These are phyloP conservation scores for Saxicola maurus DNA, from an alignment of 2,797 vertebrate species.

Conservation along the genomic window DNA sequence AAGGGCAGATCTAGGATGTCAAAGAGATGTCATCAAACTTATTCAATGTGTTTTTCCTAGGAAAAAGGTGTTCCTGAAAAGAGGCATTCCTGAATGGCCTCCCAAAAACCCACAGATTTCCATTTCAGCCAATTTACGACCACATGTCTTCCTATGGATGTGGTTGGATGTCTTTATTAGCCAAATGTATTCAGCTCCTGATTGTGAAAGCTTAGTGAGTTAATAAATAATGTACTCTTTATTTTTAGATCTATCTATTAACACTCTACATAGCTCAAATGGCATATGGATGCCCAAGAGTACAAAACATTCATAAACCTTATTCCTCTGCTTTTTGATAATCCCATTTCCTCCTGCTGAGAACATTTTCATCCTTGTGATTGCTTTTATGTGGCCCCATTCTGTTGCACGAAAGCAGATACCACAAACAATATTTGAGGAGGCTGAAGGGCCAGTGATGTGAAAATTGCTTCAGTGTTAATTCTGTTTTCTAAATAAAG, in stretches of 20 bases:
- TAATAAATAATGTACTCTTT: background rate
- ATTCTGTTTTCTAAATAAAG: conserved; percentile 32
- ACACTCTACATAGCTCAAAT: background rate
- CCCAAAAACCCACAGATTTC: background rate
- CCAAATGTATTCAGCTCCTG: background rate
- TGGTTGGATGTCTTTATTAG: background rate
- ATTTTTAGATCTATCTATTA: conserved; percentile 13
- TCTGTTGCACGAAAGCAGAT: background rate
- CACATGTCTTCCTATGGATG: background rate
- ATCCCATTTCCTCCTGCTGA: conserved; percentile 17
- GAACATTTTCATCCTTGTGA: conserved; percentile 15
- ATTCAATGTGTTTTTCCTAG: background rate
- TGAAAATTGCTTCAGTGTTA: conserved; percentile 31
- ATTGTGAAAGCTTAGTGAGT: background rate
- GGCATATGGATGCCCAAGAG: background rate
- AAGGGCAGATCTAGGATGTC: background rate
- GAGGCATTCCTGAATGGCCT: background rate
- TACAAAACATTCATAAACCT: background rate
- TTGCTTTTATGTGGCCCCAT: conserved; percentile 18
- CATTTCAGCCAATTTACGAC: background rate
- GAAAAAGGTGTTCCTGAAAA: background rate
- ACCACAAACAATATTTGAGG: background rate
- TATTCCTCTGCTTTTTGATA: conserved; percentile 6
- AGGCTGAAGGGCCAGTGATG: background rate
- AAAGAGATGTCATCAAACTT: background rate